phyloP scores from a whole-genome alignment of 2,113 vertebrate genomes.

The Daubentonia madagascariensis region DNA sequence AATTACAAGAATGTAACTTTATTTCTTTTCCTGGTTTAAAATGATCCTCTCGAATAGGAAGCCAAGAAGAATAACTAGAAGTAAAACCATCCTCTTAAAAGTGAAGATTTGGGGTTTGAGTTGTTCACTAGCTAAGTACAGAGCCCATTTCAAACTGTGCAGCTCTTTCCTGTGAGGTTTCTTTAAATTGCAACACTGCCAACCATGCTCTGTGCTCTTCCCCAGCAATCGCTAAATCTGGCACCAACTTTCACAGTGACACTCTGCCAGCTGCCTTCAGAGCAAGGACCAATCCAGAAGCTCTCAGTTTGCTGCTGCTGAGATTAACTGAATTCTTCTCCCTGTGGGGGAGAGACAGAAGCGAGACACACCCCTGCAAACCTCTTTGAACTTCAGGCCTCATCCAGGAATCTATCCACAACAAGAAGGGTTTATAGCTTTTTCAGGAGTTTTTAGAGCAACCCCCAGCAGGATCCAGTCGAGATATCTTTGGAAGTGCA shows the following conservation, averaged over 20 bases:
- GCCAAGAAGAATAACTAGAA: background rate
- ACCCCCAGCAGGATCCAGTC: background rate
- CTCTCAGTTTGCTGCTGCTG: background rate
- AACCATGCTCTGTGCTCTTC: background rate
- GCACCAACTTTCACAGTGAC: background rate
- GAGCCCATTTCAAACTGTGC: background rate
- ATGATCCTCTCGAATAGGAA: background rate
- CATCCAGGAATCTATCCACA: background rate
- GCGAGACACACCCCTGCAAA: background rate
- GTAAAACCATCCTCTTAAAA: background rate
- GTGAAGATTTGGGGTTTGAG: background rate
- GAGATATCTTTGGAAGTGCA: background rate
- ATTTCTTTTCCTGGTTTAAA: background rate
- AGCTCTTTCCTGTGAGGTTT: background rate
- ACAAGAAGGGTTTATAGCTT: background rate
- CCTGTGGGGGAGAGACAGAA: background rate
- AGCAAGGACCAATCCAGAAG: background rate
- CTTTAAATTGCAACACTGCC: constrained; percentile 1
- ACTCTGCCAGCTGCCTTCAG: constrained; percentile 56
- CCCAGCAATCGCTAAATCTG: constrained; percentile 53
- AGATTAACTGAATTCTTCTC: background rate
- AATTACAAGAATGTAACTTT: background rate
- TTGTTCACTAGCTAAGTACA: background rate
- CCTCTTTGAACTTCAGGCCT: background rate
- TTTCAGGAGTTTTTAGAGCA: background rate